Base-by-base conservation (phyloP, 2,113 vertebrate genomes). In the Gymnarchus niloticus region DNA sequence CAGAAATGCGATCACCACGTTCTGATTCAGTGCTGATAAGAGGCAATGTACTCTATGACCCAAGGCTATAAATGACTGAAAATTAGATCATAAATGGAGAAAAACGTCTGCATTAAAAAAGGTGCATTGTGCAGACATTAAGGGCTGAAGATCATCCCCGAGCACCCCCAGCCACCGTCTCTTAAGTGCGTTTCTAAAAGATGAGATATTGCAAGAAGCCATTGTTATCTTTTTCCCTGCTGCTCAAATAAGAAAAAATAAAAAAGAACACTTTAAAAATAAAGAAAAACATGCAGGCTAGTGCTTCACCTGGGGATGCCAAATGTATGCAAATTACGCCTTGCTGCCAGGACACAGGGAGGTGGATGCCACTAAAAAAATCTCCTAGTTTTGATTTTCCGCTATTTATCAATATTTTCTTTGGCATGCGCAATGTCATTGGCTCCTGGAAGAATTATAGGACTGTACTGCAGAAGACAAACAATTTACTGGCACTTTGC, bases 401-500 rank as follows among this genome's bases (percentile, higher is more conserved):
- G 91, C 95, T 85, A 95, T 96, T 92, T 94, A 94, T 96, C 94
- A 94, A 94, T 94, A 96, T 96, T 95, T 92, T 93, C 89, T 93
- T 95, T 95, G 94, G 94, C 95, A 95, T 94, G 93, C 93, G 94
- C 93, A 95, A 93, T 93, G 92, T 93, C 92, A 93, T 92, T 91
- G 91, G 90, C 90, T 95, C 95, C 95, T 95, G 92, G 93, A 96
- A 94, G 95, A 94, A 94, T 95, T 95, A 95, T 94, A 94, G 92
- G 91, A 92, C 93, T 92, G 92, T 93, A 92, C 94, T 92, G 93
- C 93, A 93, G 94, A 94, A 95, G 94, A 94, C 95, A 95, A 95
- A 96, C 94, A 95, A 95, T 95, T 96, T 95, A 94, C 92, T 95
- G 93, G 94, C 95, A 96, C 93, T 95, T 94, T 96, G 95, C 95